phyloP scores from a whole-genome alignment of 2,888 invertebrate species.

The Athalia cordata region DNA sequence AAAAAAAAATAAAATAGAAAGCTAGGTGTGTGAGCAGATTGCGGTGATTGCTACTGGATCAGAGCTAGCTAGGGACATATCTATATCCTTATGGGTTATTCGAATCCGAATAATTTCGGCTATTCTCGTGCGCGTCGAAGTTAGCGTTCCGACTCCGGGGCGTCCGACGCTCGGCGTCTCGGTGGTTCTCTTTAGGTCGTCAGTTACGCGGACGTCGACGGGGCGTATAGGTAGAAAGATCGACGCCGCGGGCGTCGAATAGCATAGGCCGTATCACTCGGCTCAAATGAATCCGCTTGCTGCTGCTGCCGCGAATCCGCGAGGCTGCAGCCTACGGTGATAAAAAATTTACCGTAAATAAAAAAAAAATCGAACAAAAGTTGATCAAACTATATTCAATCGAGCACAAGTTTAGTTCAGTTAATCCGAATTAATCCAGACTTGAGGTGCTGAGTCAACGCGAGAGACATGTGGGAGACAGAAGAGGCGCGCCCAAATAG shows the following conservation, averaged over 20 bases:
- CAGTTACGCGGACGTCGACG: slow-evolving; percentile 15
- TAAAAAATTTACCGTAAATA: too few species aligned
- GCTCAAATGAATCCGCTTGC: not conserved
- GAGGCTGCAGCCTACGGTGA: too few species aligned
- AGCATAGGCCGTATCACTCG: slow-evolving; percentile 19
- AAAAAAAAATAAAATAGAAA: too few species aligned
- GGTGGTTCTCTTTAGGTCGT: not conserved
- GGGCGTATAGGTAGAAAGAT: slow-evolving; percentile 19
- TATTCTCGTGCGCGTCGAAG: slow-evolving; percentile 40
- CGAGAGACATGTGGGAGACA: too few species aligned
- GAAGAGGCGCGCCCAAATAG: too few species aligned
- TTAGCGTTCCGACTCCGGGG: slow-evolving; percentile 33
- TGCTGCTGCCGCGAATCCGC: not conserved
- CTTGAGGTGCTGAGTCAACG: too few species aligned
- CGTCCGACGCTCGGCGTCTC: slow-evolving; percentile 5
- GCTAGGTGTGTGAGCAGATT: not conserved
- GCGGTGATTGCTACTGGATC: not conserved
- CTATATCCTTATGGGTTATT: not conserved
- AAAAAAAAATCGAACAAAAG: too few species aligned
- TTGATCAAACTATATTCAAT: too few species aligned
- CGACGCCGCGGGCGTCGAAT: slow-evolving; percentile 9
- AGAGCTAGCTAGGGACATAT: too few species aligned
- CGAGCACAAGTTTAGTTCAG: too few species aligned
- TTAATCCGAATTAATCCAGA: too few species aligned
- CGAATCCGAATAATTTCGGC: slow-evolving; percentile 32